Conservation (phyloP, 2,797 vertebrate species). For the Centroberyx gerrardi region DNA sequence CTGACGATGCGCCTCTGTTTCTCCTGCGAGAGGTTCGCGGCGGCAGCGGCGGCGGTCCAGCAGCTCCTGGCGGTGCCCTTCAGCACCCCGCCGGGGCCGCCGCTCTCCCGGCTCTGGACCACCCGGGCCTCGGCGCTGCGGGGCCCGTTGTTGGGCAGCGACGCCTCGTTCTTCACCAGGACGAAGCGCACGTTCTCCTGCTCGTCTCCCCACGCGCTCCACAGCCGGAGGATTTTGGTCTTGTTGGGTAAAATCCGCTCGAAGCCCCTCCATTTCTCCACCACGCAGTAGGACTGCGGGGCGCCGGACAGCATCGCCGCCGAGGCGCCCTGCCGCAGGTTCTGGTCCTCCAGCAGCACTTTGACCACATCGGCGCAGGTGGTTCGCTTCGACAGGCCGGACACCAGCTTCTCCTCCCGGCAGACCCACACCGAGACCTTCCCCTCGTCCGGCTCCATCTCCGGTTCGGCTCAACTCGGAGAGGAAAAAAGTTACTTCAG, state of each 20-base stretch:
- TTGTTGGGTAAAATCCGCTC: slow-evolving; percentile 95
- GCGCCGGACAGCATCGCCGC: slow-evolving; percentile 88
- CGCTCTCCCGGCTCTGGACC: slow-evolving; percentile 91
- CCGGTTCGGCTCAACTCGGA: slow-evolving; percentile 10
- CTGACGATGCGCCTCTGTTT: slow-evolving; percentile 93
- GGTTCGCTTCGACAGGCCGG: slow-evolving; percentile 92
- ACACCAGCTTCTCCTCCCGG: slow-evolving; percentile 96
- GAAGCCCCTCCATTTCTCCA: slow-evolving; percentile 98
- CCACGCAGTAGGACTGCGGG: slow-evolving; percentile 93
- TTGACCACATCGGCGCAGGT: slow-evolving; percentile 95
- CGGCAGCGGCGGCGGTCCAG: slow-evolving; percentile 68
- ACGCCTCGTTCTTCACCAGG: slow-evolving; percentile 93
- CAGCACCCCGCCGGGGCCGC: slow-evolving; percentile 51
- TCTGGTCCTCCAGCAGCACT: slow-evolving; percentile 92
- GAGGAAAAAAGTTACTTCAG: slow-evolving; percentile 25
- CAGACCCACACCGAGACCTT: slow-evolving; percentile 97
- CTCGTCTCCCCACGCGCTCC: slow-evolving; percentile 96
- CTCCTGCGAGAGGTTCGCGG: slow-evolving; percentile 88
- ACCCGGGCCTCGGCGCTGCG: slow-evolving; percentile 96
- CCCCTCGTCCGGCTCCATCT: slow-evolving; percentile 91
- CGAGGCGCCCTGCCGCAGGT: slow-evolving; percentile 81
- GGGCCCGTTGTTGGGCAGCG: slow-evolving; percentile 92
- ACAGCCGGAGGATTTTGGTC: slow-evolving; percentile 93
- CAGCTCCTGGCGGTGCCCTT: slow-evolving; percentile 63
- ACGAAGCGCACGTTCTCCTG: slow-evolving; percentile 96